A percentile compares a stretch with the other conserved stretches of the same genome.
Evolutionary conservation across 2,797 vertebrate species (phyloP).

Genomic region (Thripadectes ignobilis): DNA sequence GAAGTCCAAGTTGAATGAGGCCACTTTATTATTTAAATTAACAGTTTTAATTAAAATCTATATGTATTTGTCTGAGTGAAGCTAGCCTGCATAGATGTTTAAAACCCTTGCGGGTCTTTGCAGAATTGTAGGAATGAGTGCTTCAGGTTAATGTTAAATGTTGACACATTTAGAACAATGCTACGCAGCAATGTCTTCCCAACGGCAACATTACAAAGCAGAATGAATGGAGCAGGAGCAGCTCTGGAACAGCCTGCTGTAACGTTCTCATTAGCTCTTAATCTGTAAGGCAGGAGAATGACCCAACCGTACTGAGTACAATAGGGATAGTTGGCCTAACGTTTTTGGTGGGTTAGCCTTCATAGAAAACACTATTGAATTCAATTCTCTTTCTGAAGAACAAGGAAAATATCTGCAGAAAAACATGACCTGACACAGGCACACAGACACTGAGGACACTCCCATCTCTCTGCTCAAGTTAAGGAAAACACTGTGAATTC

Average conservation of each 20-base stretch:
- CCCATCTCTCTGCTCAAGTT: neutral
- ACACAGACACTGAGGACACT: neutral
- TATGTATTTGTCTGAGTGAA: neutral
- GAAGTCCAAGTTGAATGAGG: neutral
- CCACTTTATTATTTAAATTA: neutral
- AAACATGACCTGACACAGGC: neutral
- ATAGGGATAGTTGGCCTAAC: neutral
- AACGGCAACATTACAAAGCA: neutral
- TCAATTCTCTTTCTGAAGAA: neutral
- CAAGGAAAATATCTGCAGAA: neutral
- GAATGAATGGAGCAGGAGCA: neutral
- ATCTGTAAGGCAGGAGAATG: slow-evolving; percentile 1
- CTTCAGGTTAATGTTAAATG: neutral
- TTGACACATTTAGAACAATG: neutral
- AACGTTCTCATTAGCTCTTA: neutral
- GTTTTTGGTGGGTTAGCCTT: neutral
- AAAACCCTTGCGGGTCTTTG: neutral
- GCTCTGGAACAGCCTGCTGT: neutral
- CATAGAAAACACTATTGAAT: neutral
- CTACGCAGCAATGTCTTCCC: neutral
- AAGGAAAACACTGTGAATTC: neutral
- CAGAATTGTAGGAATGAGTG: neutral
- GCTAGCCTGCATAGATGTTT: neutral
- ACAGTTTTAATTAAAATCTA: neutral
- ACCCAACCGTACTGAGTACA: neutral